Evolutionary conservation across 2,888 invertebrate genomes (phyloP), one percentile per base, ranked within the genome.

Genomic region (Nomada flava): DNA sequence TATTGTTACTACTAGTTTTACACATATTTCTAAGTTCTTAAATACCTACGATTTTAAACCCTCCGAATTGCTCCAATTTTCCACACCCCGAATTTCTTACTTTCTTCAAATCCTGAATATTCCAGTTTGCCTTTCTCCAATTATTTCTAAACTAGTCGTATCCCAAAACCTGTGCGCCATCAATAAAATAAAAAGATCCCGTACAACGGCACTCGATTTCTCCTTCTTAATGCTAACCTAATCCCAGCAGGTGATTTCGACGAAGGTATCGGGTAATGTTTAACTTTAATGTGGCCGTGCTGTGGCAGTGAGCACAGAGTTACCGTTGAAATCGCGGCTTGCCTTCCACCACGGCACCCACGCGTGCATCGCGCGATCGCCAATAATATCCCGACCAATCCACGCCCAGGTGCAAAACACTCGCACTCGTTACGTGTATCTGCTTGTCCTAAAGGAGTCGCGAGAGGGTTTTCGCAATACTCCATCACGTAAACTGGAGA

Each of bases 211-310:
- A 15, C 15, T 47, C 47, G n/a, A n/a, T n/a, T 53, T 53, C 53
- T 53, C 53, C n/a, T n/a, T 53, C n/a, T n/a, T 53, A 7, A 2
- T 20, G n/a, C n/a, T n/a, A 53, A n/a, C n/a, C 11, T 11, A 26
- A 79, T 63, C 67, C 44, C 77, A 77, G 57, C 85, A 84, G 80
- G 79, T 82, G 78, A 74, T 76, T 52, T 63, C 86, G 87, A 89
- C 89, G 88, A 91, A 90, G 91, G 88, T 91, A 89, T 91, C 90
- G 89, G 91, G 90, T 89, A 91, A 88, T 88, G 90, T 90, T 91
- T 90, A 89, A 85, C 88, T 91, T 91, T 89, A 86, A 91, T 85
- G 52, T 52, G n/a, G 11, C 52, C 18, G 47, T 36, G 26, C 63
- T 60, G 52, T 13, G 9, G 20, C n/a, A 44, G 18, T n/a, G 36